Percentiles rank a stretch among this genome's conserved stretches.
Conservation (phyloP, 2,797 vertebrate species). For the Mycteria americana region DNA sequence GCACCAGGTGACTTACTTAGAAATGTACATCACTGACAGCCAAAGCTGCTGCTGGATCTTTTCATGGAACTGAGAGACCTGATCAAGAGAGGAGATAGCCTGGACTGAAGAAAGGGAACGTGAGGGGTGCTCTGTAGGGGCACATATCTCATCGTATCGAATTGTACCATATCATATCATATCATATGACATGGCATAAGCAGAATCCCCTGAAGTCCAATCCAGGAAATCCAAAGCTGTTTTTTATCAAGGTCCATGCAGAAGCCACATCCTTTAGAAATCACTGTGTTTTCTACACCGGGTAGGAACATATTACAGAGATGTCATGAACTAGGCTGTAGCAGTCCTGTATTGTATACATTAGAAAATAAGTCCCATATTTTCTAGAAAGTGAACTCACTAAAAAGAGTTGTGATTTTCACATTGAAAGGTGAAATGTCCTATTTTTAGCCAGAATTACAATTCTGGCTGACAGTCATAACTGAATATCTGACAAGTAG, state of each 20-base stretch:
- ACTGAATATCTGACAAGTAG: neutral
- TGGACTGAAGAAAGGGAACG: neutral
- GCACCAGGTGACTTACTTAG: neutral
- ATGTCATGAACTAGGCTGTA: neutral
- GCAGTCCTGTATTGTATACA: neutral
- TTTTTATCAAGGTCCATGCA: neutral
- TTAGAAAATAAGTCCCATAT: neutral
- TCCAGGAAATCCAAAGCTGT: neutral
- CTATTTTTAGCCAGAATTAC: neutral
- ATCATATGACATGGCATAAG: neutral
- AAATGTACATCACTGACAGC: neutral
- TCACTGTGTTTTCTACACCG: neutral
- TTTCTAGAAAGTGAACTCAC: neutral
- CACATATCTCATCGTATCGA: accelerated
- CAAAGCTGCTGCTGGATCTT: neutral
- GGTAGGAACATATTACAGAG: neutral
- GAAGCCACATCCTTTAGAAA: neutral
- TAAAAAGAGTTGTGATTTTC: neutral
- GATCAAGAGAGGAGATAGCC: neutral
- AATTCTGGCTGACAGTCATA: neutral
- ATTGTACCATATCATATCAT: neutral
- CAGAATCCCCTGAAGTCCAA: neutral
- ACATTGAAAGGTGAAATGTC: neutral
- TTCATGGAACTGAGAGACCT: neutral
- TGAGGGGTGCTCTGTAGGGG: neutral